Evolutionary conservation across 2,113 vertebrate species (phyloP).

Genomic region (Gnathonemus echidnorhynchus): DNA sequence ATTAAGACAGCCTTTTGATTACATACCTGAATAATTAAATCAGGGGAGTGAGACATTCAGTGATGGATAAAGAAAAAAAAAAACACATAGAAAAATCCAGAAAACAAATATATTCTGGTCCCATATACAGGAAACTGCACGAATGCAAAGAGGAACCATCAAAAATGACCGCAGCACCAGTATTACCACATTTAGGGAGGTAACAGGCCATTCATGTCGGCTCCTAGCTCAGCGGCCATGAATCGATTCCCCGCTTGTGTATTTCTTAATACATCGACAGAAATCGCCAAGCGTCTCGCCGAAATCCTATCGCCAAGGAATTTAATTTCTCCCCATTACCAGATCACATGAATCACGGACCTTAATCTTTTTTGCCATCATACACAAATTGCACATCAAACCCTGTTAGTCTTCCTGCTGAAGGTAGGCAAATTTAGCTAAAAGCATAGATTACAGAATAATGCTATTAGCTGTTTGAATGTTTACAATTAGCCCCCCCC

Average conservation of each 20-base stretch:
- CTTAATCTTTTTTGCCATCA: neutral
- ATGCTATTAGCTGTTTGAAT: constrained; percentile 44
- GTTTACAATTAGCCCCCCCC: constrained; percentile 40
- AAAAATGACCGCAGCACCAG: neutral
- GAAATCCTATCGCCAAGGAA: neutral
- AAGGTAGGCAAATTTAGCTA: constrained; percentile 37
- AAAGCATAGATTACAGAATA: constrained; percentile 47
- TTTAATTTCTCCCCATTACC: constrained; percentile 1
- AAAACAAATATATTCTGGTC: neutral
- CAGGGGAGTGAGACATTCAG: neutral
- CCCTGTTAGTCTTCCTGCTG: constrained; percentile 14
- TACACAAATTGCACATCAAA: neutral
- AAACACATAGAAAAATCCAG: neutral
- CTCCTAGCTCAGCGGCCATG: neutral
- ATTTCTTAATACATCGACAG: constrained; percentile 3
- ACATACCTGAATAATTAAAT: neutral
- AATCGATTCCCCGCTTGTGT: neutral
- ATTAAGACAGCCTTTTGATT: constrained; percentile 2
- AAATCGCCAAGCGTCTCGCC: neutral
- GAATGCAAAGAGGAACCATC: neutral
- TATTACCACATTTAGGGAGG: neutral
- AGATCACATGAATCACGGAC: neutral
- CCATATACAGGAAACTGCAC: neutral
- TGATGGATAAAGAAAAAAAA: neutral
- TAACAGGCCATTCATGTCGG: neutral